These are phyloP conservation scores for Melanerpes formicivorus DNA, from an alignment of 2,113 vertebrate genomes.

Conservation along the genomic window DNA sequence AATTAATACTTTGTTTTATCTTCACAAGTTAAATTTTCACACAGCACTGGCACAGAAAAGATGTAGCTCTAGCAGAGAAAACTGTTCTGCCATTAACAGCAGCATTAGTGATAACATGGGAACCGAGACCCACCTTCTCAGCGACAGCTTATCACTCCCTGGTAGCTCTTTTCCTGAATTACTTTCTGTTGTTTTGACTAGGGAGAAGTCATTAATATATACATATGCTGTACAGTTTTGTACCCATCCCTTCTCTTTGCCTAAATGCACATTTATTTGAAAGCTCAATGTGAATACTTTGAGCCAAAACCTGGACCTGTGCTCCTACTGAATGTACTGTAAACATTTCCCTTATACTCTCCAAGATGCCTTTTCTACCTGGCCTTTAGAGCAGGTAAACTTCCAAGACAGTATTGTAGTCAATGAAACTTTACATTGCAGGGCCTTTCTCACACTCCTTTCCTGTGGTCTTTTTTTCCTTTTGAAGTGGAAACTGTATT, in stretches of 20 bases:
- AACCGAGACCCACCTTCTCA: neutral
- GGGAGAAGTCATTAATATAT: neutral
- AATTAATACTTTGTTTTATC: neutral
- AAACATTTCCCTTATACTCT: conserved; percentile 33
- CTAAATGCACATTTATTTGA: neutral
- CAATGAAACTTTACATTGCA: conserved; percentile 13
- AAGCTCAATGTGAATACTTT: neutral
- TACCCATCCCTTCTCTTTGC: neutral
- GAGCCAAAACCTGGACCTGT: neutral
- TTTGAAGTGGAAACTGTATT: conserved; percentile 53
- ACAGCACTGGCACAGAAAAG: neutral
- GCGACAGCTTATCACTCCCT: neutral
- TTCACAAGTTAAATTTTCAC: neutral
- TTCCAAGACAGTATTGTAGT: conserved; percentile 30
- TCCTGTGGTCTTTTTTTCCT: neutral
- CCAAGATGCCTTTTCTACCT: conserved; percentile 3
- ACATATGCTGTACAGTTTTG: neutral
- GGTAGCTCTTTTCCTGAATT: neutral
- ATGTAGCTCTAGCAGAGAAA: neutral
- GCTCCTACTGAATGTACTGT: conserved; percentile 11
- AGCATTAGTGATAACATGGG: neutral
- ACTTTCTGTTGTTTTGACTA: neutral
- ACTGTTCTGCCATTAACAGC: neutral
- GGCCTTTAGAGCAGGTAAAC: conserved; percentile 42
- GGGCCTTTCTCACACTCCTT: neutral